Conservation (phyloP, 2,797 vertebrate species). For the Hypotaenidia okinawae region DNA sequence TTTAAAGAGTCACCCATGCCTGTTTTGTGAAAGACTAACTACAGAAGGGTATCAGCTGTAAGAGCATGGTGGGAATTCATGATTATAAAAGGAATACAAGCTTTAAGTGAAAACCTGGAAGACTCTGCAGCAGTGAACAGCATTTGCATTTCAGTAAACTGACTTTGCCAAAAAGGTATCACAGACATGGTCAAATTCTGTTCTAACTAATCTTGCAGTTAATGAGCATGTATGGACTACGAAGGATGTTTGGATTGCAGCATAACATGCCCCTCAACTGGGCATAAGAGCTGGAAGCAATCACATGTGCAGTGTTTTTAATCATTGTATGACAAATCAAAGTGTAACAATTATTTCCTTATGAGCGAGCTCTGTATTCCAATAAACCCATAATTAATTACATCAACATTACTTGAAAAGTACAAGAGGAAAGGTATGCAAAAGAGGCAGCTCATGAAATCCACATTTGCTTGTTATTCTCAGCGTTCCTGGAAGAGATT, state of each 20-base stretch:
- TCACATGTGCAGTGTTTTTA: not conserved
- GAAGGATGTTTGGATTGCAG: not conserved
- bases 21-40: not conserved
- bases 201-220: not conserved
- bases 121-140: not conserved
- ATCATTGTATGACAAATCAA: not conserved
- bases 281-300: not conserved
- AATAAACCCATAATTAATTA: conserved; percentile 3
- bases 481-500: not conserved
- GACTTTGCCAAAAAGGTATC: not conserved
- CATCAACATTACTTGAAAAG: not conserved
- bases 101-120: conserved; percentile 4
- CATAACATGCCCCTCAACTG: not conserved
- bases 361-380: not conserved
- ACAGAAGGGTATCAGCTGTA: not conserved
- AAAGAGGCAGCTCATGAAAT: not conserved
- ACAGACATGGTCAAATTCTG: conserved; percentile 13
- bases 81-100: not conserved
- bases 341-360: not conserved
- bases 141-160: not conserved
- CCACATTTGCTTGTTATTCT: not conserved
- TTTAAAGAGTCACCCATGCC: not conserved
- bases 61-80: not conserved
- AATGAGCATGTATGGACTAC: not conserved
- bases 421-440: not conserved